Base-by-base conservation (phyloP, 2,888 invertebrate genomes). In the Entomobrya multifasciata region DNA sequence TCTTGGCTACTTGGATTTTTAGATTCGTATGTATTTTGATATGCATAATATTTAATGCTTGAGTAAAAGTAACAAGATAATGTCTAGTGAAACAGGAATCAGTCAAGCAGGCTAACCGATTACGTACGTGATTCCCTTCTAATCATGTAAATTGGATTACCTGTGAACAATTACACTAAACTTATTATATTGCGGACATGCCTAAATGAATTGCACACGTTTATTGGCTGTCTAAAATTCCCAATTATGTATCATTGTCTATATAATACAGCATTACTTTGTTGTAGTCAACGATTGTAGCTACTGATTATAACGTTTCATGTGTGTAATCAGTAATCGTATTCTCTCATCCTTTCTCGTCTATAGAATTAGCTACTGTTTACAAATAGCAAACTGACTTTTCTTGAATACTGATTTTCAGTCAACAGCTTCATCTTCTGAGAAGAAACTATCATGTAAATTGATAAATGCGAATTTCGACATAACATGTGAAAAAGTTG, bases 101-200 rank as follows among this genome's bases (percentile, higher is more conserved):
- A 8, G 36, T 36, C 36, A 36, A 8, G 4, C 36, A 36, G 36
- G 36, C 8, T 8, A 36, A 36, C 36, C 4, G 36, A 36, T 36
- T 36, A 36, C 36, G 8, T 36, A 36, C 36, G 36, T 36, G 5
- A 36, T 36, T 8, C 36, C 36, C 36, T 36, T 8, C 57, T 76
- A 49, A 74, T 55, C 57, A 55, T 76, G 57, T 22, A 76, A 76
- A 76, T 57, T 55, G 76, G 57, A 47, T 76, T 57, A 55, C 44
- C 44, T 44, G n/a, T n/a, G 55, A 11, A 10, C 47, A 30, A 13
- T 72, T 47, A 49, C 17, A 44, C 20, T 27, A 70, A 10, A 49
- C 47, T 72, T 25, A 15, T 27, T 10, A 27, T 10, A 27, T 27
- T 62, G 20, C 2, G 44, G 70, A 13, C 15, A 67, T 22, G 15